phyloP scores from a whole-genome alignment of 2,113 vertebrate species.

The Tachuris rubrigastra region DNA sequence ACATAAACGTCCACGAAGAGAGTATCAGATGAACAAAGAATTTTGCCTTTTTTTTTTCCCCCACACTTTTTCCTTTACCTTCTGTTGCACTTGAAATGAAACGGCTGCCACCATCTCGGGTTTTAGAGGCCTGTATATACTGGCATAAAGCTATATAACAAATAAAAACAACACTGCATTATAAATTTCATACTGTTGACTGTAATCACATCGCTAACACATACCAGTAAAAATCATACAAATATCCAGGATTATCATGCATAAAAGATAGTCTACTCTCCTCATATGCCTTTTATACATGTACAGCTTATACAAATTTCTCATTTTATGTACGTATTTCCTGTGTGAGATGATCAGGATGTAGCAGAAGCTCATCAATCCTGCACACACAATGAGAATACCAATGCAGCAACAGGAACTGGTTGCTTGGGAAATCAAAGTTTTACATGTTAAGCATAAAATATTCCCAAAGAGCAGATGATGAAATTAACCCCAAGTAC shows the following conservation, averaged over 20 bases:
- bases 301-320: rapidly evolving
- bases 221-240: not conserved
- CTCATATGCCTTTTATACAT: not conserved
- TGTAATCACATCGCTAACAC: not conserved
- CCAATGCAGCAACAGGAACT: not conserved
- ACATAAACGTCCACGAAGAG: constrained; percentile 73
- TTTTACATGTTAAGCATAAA: not conserved
- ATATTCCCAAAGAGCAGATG: not conserved
- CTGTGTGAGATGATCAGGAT: not conserved
- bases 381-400: not conserved
- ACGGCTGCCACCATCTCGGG: constrained; percentile 92
- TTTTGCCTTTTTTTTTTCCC: not conserved
- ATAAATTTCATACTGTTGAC: constrained; percentile 66
- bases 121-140: constrained; percentile 99
- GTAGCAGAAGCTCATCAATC: not conserved
- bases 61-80: constrained; percentile 86
- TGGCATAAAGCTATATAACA: constrained; percentile 98
- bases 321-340: not conserved
- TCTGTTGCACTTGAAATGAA: constrained; percentile 88
- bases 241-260: not conserved
- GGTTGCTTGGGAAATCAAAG: not conserved
- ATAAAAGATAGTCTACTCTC: not conserved
- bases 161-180: constrained; percentile 91
- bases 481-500: not conserved
- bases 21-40: constrained; percentile 52